Evolutionary conservation across 2,797 vertebrate species (phyloP), one percentile per base, ranked within the genome.

Genomic region (Fistularia commersonii): DNA sequence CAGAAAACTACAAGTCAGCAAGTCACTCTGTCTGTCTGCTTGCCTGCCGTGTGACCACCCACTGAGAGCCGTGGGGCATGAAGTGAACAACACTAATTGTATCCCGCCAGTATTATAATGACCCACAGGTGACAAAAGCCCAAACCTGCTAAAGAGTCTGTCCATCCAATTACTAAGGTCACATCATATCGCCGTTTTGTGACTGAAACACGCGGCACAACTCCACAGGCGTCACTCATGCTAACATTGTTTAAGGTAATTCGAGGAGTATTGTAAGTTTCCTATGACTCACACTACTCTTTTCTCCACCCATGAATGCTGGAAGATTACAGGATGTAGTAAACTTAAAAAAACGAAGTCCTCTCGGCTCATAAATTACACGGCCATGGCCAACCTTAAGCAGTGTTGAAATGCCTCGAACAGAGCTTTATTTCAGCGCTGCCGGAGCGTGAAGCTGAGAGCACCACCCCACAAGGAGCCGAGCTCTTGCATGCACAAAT

Each of bases 291-390:
- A 88, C 79, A 39, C 67, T 1, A 54, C 70, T 77, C 80, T 69
- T 82, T 78, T 84, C 84, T 81, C 81, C 83, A 84, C 80, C 86
- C 83, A 80, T 83, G 76, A 88, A 86, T 78, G 74, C 74, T 64
- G 74, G 69, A 67, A 85, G 81, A 87, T 84, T 85, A 81, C 75
- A 77, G 80, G 78, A 80, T 79, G 69, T 47, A 61, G 81, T 81
- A 79, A 85, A 85, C 86, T 87, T 76, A 79, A 69, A 80, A 80
- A 23, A 81, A 75, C 54, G 46, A 61, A 77, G 80, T 83, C 80
- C 88, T 88, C 84, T 66, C 81, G 75, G 74, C 84, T 90, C 88
- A 89, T 90, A 89, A 90, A 90, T 91, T 88, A 90, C 77, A 84
- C 69, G 76, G 83, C 80, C 69, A 69, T 59, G 74, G 88, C 88